Evolutionary conservation across 2,797 vertebrate genomes (phyloP), one percentile per base, ranked within the genome.

Genomic region (Galago senegalensis): DNA sequence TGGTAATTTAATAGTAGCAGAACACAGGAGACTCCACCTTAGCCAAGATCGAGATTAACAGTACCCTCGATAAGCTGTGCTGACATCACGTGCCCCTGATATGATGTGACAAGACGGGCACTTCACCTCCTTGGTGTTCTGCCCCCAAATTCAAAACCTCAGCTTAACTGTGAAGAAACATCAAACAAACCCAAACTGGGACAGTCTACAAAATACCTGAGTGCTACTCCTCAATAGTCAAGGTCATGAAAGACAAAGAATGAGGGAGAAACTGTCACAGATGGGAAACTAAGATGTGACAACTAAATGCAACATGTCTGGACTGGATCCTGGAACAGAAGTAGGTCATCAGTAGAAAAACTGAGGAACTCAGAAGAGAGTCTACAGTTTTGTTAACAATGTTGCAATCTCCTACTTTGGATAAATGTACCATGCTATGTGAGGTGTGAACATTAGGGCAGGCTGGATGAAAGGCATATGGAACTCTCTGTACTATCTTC

Each of bases 41-140:
- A 67, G 3, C 37, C n/a, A 49, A 18, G 37, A 53, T 5, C 37
- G 16, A 84, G 46, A n/a, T 43, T 31, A 79, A 40, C 16, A 34
- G 29, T 77, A 31, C 14, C 43, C 23, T 11, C 20, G 25, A 13
- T 37, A 40, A 80, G 29, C n/a, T 31, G 9, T 27, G 31, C 16
- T 7, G 2, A 16, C 10, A 17, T 2, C 40, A 20, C 0, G 0
- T 20, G 27, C 13, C 56, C 25, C 34, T 5, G 27, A 69, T 11
- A 3, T 0, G 17, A 56, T 1, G 2, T 69, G 43, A 46, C 7
- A 0, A 67, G 67, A 56, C 34, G 49, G n/a, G 34, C 34, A 63
- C 27, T 69, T 21, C 21, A 34, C 13, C 60, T 56, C 75, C 49
- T 53, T 10, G 4, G n/a, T 40, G 2, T n/a, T 61, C 91, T 53